Percentiles rank a stretch among this genome's conserved stretches.
Conservation (phyloP, 2,797 vertebrate species). For the Smutsia gigantea region DNA sequence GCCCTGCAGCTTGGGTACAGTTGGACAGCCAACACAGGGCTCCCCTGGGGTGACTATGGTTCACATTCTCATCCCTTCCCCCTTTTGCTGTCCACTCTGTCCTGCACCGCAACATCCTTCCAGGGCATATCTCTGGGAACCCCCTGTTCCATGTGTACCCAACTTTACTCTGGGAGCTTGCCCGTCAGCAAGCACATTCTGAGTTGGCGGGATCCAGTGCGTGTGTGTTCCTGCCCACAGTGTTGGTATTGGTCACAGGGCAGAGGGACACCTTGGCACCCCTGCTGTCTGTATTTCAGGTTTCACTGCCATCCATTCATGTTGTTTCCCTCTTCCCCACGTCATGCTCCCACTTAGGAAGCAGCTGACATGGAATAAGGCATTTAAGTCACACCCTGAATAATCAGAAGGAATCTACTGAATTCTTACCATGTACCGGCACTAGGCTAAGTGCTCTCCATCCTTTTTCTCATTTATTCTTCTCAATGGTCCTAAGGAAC, state of each 20-base stretch:
- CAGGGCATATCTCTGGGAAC: neutral
- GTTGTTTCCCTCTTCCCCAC: fast-evolving
- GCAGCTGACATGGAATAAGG: neutral
- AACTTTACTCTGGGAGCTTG: neutral
- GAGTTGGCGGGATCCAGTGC: neutral
- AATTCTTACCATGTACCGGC: neutral
- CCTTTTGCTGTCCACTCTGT: neutral
- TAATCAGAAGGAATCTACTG: neutral
- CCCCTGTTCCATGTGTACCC: neutral
- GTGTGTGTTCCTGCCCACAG: neutral
- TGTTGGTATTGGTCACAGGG: neutral
- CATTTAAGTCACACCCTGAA: neutral
- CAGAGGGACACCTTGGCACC: neutral
- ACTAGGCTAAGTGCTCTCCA: neutral
- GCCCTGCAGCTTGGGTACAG: neutral
- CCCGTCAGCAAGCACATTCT: neutral
- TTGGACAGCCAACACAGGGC: no score
- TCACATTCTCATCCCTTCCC: neutral
- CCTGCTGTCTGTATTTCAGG: neutral
- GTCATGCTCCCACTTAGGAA: neutral
- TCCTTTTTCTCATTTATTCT: neutral
- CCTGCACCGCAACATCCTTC: neutral
- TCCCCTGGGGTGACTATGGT: neutral
- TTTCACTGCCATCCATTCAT: fast-evolving
- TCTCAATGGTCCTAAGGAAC: neutral